Conservation (phyloP, 2,797 vertebrate genomes). For the Periparus ater region DNA sequence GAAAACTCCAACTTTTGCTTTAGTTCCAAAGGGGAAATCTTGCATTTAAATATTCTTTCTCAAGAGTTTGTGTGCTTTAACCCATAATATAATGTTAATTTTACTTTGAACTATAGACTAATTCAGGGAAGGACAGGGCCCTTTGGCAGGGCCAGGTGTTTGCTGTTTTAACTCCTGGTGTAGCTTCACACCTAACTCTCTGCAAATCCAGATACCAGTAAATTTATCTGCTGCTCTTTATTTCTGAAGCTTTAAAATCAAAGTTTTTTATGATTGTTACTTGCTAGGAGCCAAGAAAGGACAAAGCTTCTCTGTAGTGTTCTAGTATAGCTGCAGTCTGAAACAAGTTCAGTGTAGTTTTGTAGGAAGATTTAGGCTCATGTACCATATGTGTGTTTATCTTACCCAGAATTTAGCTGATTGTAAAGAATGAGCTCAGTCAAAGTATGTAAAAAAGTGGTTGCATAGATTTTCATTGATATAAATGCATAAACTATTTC, state of each 20-base stretch:
- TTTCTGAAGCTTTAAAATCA: not conserved
- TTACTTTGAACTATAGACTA: not conserved
- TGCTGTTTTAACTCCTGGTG: not conserved
- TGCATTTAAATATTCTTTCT: not conserved
- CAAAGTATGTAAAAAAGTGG: not conserved
- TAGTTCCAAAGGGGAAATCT: not conserved
- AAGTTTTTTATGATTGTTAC: not conserved
- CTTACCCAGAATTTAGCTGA: not conserved
- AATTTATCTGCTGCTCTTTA: not conserved
- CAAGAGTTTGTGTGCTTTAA: not conserved
- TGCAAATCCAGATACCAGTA: not conserved
- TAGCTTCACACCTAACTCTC: not conserved
- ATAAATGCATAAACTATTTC: not conserved
- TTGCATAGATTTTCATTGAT: not conserved
- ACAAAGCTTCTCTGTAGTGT: not conserved
- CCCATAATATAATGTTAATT: not conserved
- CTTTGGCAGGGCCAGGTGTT: not conserved
- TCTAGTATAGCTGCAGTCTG: not conserved
- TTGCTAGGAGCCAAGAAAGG: not conserved
- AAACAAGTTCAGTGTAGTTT: not conserved
- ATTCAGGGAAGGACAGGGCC: not conserved
- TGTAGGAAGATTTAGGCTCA: not conserved
- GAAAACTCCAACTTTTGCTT: not conserved
- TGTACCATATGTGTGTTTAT: not conserved
- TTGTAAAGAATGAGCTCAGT: not conserved